Evolutionary conservation across 2,113 vertebrate genomes (phyloP).

Genomic region (Erythrocercus mccallii): DNA sequence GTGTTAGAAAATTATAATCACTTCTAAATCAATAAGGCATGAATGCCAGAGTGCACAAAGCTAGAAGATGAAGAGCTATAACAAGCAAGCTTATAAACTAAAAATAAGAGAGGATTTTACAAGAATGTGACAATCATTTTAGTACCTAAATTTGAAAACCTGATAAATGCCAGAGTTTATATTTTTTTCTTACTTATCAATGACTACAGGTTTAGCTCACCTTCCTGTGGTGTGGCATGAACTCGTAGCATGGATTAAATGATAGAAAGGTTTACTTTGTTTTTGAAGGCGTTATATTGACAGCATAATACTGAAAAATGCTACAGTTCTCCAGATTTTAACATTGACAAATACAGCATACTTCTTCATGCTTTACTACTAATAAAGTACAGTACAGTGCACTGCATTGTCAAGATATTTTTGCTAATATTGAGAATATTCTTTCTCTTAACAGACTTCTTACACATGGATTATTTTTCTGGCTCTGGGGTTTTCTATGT

Average conservation of each 20-base stretch:
- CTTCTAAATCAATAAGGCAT: background rate
- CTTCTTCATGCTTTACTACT: background rate
- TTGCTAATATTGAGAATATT: background rate
- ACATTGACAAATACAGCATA: background rate
- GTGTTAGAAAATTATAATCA: background rate
- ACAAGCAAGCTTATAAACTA: background rate
- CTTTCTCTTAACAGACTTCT: background rate
- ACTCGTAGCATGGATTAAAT: background rate
- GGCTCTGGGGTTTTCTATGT: fast-evolving
- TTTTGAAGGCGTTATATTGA: background rate
- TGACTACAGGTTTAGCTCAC: background rate
- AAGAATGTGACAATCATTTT: background rate
- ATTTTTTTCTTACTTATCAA: background rate
- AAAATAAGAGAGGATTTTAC: background rate
- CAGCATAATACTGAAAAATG: background rate
- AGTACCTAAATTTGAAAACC: background rate
- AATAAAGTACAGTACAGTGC: background rate
- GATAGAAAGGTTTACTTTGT: background rate
- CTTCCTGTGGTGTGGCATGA: background rate
- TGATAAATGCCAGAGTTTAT: background rate
- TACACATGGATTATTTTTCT: background rate
- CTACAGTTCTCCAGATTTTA: background rate
- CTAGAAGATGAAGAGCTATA: background rate
- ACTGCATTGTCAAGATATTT: background rate
- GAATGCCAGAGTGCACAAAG: background rate